Evolutionary conservation across 2,888 invertebrate species (phyloP).

Genomic region (Sinelater perroti): DNA sequence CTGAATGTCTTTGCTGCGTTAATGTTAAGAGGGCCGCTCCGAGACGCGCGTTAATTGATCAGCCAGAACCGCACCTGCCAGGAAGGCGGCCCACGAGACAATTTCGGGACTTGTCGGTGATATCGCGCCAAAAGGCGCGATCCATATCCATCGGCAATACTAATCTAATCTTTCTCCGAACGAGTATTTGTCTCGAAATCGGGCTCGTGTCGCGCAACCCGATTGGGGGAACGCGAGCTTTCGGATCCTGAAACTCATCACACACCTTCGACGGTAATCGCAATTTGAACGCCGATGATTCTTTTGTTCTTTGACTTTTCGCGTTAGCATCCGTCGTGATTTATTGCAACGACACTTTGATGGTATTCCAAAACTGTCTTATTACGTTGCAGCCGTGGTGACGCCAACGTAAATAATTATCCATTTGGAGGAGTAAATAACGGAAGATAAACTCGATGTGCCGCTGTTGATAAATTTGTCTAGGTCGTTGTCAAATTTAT

Average conservation of each 20-base stretch:
- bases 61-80: background rate
- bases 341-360: constrained; percentile 47
- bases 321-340: constrained; percentile 42
- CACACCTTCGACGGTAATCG: constrained; percentile 44
- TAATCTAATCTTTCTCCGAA: constrained; percentile 43
- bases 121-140: constrained; percentile 5
- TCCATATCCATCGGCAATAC: constrained; percentile 34
- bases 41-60: background rate
- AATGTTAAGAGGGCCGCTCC: constrained; percentile 5
- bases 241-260: constrained; percentile 31
- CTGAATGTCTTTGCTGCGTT: constrained; percentile 31
- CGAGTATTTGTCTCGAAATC: constrained; percentile 41
- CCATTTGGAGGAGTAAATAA: constrained; percentile 13
- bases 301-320: constrained; percentile 45
- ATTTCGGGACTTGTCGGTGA: background rate
- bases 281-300: constrained; percentile 51
- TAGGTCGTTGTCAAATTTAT: constrained; percentile 4
- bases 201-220: constrained; percentile 26
- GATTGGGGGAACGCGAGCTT: constrained; percentile 24
- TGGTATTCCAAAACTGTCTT: constrained; percentile 34
- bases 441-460: background rate
- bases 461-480: constrained; percentile 10
- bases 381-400: constrained; percentile 17
- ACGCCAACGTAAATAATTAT: constrained; percentile 16
- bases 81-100: background rate